These are phyloP conservation scores for Scaptomyza caliginosa DNA, from an alignment of 2,888 invertebrate genomes.

Conservation along the genomic window DNA sequence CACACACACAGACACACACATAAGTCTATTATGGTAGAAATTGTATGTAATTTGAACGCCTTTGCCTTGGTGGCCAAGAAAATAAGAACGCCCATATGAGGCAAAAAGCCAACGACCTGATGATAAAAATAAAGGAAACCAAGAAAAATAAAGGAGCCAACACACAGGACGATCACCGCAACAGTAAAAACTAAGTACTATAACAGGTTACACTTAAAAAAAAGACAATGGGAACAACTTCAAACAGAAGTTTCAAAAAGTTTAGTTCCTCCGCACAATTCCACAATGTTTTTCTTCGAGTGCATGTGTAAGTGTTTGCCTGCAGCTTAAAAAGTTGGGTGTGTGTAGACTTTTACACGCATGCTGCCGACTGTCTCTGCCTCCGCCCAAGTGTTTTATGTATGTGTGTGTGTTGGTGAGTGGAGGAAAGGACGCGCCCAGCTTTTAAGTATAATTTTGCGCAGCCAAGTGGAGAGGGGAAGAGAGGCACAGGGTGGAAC, in stretches of 20 bases:
- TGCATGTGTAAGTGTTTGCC: constrained; percentile 50
- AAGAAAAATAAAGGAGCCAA: constrained; percentile 54
- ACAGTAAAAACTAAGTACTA: constrained; percentile 48
- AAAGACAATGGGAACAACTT: too few relatives aligned
- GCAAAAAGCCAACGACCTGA: constrained; percentile 75
- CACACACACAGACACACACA: background rate
- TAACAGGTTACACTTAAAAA: background rate
- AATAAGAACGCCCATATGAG: constrained; percentile 76
- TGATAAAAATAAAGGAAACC: constrained; percentile 25
- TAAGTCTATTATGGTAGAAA: constrained; percentile 48
- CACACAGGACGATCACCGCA: constrained; percentile 61
- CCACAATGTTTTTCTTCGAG: background rate
- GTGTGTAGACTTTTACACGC: constrained; percentile 66
- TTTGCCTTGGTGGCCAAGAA: constrained; percentile 64
- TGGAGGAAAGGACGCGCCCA: constrained; percentile 62
- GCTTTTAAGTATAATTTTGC: constrained; percentile 73
- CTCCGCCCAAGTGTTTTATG: constrained; percentile 7
- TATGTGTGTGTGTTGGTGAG: constrained; percentile 1
- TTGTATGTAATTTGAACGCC: constrained; percentile 76
- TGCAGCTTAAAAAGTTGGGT: constrained; percentile 69
- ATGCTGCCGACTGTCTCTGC: constrained; percentile 38
- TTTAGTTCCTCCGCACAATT: too few relatives aligned
- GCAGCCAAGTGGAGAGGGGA: constrained; percentile 19
- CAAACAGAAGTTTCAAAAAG: too few relatives aligned
- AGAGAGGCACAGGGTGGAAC: background rate